Evolutionary conservation across 2,113 vertebrate species (phyloP), one percentile per base, ranked within the genome.

Genomic region (Cavia porcellus): DNA sequence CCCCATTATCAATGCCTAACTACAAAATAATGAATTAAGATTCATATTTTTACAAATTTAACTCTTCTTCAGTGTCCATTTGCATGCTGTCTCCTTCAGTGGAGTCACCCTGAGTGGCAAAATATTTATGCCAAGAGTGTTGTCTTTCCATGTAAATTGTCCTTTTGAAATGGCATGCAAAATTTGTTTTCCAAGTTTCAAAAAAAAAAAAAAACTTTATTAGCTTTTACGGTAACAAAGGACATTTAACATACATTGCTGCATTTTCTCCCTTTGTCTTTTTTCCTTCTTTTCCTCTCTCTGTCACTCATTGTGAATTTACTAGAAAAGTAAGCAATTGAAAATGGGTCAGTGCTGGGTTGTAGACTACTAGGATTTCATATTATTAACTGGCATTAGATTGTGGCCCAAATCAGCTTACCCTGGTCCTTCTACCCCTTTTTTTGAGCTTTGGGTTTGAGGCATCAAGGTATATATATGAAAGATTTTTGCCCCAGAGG

Each of bases 1-100:
- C 32, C 22, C 86, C 61, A 90, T 52, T 92, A 77, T 47, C 72
- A 28, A 96, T 10, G 22, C 79, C 86, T 84, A 14, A 32, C 30
- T 79, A 2, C 84, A 93, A 95, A 94, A 87, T 66, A 84, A 83
- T 90, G 35, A 79, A 42, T 92, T 94, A 50, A 93, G 42, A 77
- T 42, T 80, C 32, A 30, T 88, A 74, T 70, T 88, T 83, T 92
- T 90, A 79, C 81, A 85, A 91, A 61, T 83, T 57, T 30, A 68
- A 7, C 32, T 92, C 66, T 61, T 87, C 52, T 96, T 74, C 91
- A 92, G 81, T 89, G 85, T 89, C 62, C 87, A 19, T n/a, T 35
- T 87, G 80, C 52, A 77, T 87, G 7, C 28, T 92, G 7, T 9
- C 12, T 96, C 35, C 38, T 89, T 95, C 10, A 70, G 30, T 89